phyloP scores from a whole-genome alignment of 2,888 invertebrate genomes.

The Alviniconcha strummeri region DNA sequence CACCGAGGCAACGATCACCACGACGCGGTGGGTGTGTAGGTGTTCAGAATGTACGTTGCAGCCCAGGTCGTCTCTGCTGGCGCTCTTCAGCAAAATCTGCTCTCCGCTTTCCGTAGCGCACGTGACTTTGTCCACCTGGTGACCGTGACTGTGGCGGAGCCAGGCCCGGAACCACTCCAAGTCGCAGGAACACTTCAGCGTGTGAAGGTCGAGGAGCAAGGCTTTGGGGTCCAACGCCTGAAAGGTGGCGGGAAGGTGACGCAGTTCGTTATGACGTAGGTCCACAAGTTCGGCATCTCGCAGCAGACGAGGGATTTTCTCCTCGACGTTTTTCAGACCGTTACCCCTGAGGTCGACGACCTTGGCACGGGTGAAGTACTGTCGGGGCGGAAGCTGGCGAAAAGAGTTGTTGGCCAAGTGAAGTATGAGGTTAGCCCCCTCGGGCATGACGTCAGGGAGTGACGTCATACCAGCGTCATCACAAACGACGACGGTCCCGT shows the following conservation, averaged over 20 bases:
- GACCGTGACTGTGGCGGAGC: background rate
- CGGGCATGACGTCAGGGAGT: constrained; percentile 17
- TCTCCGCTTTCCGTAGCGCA: constrained; percentile 5
- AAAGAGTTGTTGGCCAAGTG: constrained; percentile 15
- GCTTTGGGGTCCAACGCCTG: background rate
- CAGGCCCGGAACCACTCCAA: constrained; percentile 21
- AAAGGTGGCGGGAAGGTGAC: constrained; percentile 14
- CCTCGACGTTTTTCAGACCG: background rate
- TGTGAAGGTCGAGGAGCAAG: constrained; percentile 12
- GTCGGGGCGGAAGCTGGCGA: background rate
- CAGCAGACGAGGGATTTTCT: constrained; percentile 7
- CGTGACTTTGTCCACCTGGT: background rate
- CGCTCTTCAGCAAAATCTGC: background rate
- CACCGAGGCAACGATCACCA: background rate
- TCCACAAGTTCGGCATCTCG: background rate
- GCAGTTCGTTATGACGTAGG: constrained; percentile 15
- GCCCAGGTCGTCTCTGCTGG: background rate
- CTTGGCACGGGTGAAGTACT: constrained; percentile 9
- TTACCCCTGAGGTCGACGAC: background rate
- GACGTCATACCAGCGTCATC: background rate
- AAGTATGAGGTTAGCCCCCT: background rate
- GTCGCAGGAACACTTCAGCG: constrained; percentile 16
- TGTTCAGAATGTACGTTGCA: background rate
- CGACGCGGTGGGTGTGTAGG: background rate
- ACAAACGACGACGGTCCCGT: constrained; percentile 1